Evolutionary conservation across 2,888 invertebrate species (phyloP), one percentile per base, ranked within the genome.

Genomic region (Neuroscelio doddi): DNA sequence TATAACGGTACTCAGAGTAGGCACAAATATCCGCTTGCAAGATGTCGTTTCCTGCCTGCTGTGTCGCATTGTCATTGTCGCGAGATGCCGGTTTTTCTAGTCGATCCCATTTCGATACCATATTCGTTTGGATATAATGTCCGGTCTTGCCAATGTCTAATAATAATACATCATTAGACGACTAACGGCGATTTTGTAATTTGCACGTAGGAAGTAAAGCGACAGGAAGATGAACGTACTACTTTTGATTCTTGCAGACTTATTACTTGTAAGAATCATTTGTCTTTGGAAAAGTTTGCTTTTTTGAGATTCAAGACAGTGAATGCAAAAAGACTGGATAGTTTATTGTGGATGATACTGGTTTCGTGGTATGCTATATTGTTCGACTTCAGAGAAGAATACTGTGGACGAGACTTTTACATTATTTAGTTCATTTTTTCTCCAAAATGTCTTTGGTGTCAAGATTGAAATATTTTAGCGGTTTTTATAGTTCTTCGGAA

Each of bases 21-120:
- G 73, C 75, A 75, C 70, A 74, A 79, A 79, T 79, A 80, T 76
- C 77, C 82, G 82, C 81, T 76, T 79, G 82, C 80, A 81, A 81
- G 81, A 78, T 81, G 82, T 79, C 77, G 70, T 70, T 65, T 71
- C 59, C 70, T 71, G 59, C 59, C 70, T 71, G 59, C 61, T 30
- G 58, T 52, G 45, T 46, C 58, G 69, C 64, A 64, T 62, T 56
- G 66, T 67, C 64, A 69, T 67, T 63, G 69, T 61, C 57, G 59
- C 62, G 51, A n/a, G n/a, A n/a, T 14, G 36, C 32, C 14, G 32
- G 24, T 14, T 63, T 63, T 67, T 59, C 49, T 56, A 27, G 27
- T 8, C 42, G 42, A 26, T 24, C 16, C 16, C 36, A 41, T 16
- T 24, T 38, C 57, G 57, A 49, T 59, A 50, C 51, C 58, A 46